These are phyloP conservation scores for Tetragonula clypearis DNA, from an alignment of 1,140 invertebrate genomes.

Conservation along the genomic window DNA sequence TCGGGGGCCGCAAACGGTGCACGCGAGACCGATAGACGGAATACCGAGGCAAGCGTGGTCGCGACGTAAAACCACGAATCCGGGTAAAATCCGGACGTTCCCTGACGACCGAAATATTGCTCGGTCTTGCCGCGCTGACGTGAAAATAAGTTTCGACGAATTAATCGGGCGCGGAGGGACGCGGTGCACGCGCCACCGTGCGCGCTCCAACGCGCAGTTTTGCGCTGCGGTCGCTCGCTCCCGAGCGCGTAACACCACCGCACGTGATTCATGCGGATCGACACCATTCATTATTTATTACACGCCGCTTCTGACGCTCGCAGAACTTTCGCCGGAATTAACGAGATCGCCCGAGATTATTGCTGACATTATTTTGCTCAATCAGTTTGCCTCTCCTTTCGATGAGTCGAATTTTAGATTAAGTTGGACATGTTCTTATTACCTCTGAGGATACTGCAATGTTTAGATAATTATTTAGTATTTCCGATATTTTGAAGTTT, in stretches of 20 bases:
- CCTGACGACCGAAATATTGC: conserved; percentile 69
- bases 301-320: not conserved
- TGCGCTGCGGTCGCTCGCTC: not conserved
- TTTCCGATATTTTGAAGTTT: too few species aligned
- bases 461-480: not conserved
- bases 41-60: conserved; percentile 62
- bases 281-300: conserved; percentile 1
- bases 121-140: conserved; percentile 66
- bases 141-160: conserved; percentile 73
- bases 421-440: too few species aligned
- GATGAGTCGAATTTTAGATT: not conserved
- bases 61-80: conserved; percentile 70
- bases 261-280: conserved; percentile 35
- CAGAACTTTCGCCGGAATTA: not conserved
- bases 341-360: not conserved
- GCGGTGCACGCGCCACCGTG: not conserved
- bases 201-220: conserved; percentile 6
- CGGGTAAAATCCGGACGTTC: conserved; percentile 68
- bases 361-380: not conserved
- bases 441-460: not conserved
- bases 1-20: conserved; percentile 61
- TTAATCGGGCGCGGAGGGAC: conserved; percentile 52
- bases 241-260: conserved; percentile 24
- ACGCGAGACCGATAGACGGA: conserved; percentile 64
- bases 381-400: not conserved